Evolutionary conservation across 2,888 invertebrate genomes (phyloP), one percentile per base, ranked within the genome.

Genomic region (Conchocele bisecta): DNA sequence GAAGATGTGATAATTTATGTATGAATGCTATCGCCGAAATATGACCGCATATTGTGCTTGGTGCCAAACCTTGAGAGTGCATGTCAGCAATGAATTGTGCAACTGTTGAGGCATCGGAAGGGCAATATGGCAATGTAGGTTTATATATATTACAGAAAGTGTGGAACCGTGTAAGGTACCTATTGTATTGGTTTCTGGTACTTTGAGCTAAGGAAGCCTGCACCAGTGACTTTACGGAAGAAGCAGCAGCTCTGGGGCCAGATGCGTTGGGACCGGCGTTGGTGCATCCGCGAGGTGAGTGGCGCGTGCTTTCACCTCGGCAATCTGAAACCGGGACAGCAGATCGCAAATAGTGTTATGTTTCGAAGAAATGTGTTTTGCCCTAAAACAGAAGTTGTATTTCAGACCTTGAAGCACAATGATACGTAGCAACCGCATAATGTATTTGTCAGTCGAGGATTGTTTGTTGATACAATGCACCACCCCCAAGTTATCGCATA

Each of bases 391-490:
- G 31, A 70, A 70, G 29, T 70, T 70, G 41, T 58, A 26, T 48
- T 53, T 20, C n/a, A 64, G 28, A 22, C 48, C 39, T 31, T 39
- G 37, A 6, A 64, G 59, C 9, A 70, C 64, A 39, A 64, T 70
- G 2, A 59, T 37, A n/a, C 70, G 26, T 6, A 64, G 22, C 22
- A 70, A 46, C 17, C 57, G 61, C 69, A 70, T 70, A 26, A 70
- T 63, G 22, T 35, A 20, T n/a, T 57, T 28, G 35, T 70, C 63
- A 39, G 63, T 70, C 9, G 51, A 63, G 1, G 69, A 51, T 41
- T 69, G 69, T 29, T 44, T 63, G 28, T 69, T 69, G 9, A 69
- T 11, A 39, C 63, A 69, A 35, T 63, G 37, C 15, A 69, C 69
- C 28, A 57, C 54, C 3, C 48, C 31, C n/a, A 63, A 31, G 37